A percentile compares a stretch with the other conserved stretches of the same genome.
phyloP scores from a whole-genome alignment of 1,140 invertebrate species.

The Penaeus vannamei region DNA sequence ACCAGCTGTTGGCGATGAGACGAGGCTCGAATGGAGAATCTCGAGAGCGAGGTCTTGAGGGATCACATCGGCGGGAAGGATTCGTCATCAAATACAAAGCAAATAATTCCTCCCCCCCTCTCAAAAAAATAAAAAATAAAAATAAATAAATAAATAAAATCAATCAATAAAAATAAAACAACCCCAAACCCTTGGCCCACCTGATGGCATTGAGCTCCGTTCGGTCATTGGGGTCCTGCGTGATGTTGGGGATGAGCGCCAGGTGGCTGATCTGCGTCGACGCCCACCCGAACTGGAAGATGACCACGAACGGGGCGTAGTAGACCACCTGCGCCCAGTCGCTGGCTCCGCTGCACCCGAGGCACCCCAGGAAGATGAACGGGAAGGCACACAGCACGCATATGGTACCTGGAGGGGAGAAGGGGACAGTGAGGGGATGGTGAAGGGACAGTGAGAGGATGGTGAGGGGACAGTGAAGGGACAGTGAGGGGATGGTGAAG shows the following conservation, averaged over 20 bases:
- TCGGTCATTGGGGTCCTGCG: constrained; percentile 82
- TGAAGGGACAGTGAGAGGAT: too few relatives aligned
- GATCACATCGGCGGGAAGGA: too few relatives aligned
- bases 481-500: too few relatives aligned
- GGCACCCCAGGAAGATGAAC: constrained; percentile 90
- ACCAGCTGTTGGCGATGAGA: too few relatives aligned
- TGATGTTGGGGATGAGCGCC: constrained; percentile 79
- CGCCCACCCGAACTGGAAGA: constrained; percentile 98
- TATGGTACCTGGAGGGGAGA: constrained; percentile 75
- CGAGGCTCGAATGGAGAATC: too few relatives aligned
- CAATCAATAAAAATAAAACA: constrained; percentile 43
- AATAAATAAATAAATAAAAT: too few relatives aligned
- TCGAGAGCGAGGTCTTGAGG: too few relatives aligned
- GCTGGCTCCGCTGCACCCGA: constrained; percentile 76
- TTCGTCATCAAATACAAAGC: too few relatives aligned
- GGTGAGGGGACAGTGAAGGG: too few relatives aligned
- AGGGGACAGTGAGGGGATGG: neutral
- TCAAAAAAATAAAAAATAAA: too few relatives aligned
- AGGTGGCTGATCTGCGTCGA: constrained; percentile 94
- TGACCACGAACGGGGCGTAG: constrained; percentile 89
- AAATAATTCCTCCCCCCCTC: too few relatives aligned
- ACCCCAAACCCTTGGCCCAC: constrained; percentile 72
- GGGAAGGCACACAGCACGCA: constrained; percentile 88
- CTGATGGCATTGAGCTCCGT: constrained; percentile 89
- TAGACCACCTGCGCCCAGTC: constrained; percentile 83